A percentile compares a stretch with the other conserved stretches of the same genome.
phyloP scores from a whole-genome alignment of 1,140 invertebrate species.

The Zaprionus davidi region DNA sequence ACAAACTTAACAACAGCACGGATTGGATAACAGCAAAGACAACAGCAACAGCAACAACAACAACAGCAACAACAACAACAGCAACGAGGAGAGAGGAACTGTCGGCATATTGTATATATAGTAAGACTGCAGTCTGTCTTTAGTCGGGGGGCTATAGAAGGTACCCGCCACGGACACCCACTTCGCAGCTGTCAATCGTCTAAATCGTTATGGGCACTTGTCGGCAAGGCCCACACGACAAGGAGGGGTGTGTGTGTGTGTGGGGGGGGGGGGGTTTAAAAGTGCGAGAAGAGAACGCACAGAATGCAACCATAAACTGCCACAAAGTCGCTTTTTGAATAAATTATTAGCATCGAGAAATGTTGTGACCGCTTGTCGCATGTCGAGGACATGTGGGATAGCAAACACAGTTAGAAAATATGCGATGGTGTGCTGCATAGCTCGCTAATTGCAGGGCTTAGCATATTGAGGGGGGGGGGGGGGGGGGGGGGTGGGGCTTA shows the following conservation, averaged over 20 bases:
- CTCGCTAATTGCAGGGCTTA: not conserved
- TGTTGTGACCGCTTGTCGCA: constrained; percentile 55
- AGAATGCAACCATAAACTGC: constrained; percentile 29
- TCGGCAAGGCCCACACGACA: constrained; percentile 23
- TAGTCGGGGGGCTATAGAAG: constrained; percentile 5
- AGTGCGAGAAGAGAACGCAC: no score
- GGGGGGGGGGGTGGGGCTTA: no score
- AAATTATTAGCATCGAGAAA: constrained; percentile 72
- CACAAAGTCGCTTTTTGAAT: constrained; percentile 64
- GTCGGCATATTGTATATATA: constrained; percentile 48
- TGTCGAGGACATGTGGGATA: constrained; percentile 28
- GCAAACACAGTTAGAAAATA: not conserved
- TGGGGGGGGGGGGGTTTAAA: not conserved
- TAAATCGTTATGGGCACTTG: constrained; percentile 75
- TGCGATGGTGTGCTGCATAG: not conserved
- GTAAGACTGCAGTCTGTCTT: not conserved
- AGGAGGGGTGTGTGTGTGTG: not conserved
- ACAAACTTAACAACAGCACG: constrained; percentile 71
- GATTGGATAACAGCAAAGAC: constrained; percentile 57
- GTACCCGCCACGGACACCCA: constrained; percentile 61
- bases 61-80: constrained; percentile 35
- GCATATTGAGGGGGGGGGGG: no score
- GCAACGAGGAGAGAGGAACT: constrained; percentile 28
- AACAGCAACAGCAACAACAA: constrained; percentile 32
- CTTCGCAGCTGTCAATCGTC: constrained; percentile 74